phyloP scores from a whole-genome alignment of 1,140 invertebrate genomes.

The Ostrea edulis region DNA sequence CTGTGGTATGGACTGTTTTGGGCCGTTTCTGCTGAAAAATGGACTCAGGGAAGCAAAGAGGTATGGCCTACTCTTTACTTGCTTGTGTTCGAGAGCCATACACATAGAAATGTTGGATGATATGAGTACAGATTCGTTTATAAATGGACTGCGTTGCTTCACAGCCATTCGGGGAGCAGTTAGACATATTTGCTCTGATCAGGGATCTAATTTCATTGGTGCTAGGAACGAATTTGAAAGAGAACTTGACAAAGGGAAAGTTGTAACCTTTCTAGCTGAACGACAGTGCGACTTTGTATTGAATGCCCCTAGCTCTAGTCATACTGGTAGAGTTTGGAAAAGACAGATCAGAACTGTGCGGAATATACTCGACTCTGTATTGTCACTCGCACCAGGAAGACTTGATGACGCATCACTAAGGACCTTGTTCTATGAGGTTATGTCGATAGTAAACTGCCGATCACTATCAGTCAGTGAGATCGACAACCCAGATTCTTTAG shows the following conservation, averaged over 20 bases:
- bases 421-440: constrained; percentile 61
- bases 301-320: constrained; percentile 55
- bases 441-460: constrained; percentile 62
- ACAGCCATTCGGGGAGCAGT: constrained; percentile 59
- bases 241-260: constrained; percentile 36
- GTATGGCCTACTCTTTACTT: constrained; percentile 22
- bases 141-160: constrained; percentile 61
- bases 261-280: constrained; percentile 56
- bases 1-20: constrained; percentile 49
- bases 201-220: too few relatives aligned
- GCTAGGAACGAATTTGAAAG: too few relatives aligned
- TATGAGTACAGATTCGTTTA: constrained; percentile 58
- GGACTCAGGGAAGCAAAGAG: constrained; percentile 31
- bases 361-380: constrained; percentile 51
- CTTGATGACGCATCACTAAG: constrained; percentile 56
- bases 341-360: constrained; percentile 59
- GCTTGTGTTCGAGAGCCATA: constrained; percentile 54
- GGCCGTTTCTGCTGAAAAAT: constrained; percentile 32
- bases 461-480: constrained; percentile 55
- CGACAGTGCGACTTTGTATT: too few relatives aligned
- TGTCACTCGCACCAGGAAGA: constrained; percentile 43
- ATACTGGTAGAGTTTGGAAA: constrained; percentile 62
- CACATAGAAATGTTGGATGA: constrained; percentile 63
- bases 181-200: too few relatives aligned
- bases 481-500: constrained; percentile 51